phyloP scores from a whole-genome alignment of 2,888 invertebrate genomes.

The Hirtodrosophila trivittata region DNA sequence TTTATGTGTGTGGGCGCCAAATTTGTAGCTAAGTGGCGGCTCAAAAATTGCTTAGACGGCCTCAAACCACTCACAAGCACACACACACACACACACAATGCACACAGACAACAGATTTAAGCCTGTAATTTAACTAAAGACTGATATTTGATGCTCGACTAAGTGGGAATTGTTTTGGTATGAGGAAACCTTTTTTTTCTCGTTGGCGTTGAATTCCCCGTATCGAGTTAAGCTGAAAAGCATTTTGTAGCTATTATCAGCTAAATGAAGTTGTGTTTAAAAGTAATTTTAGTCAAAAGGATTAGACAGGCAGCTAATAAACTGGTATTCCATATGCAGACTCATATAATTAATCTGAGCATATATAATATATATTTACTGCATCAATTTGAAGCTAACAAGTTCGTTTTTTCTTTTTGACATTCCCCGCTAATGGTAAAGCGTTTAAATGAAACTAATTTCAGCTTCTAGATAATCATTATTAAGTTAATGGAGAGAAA shows the following conservation, averaged over 20 bases:
- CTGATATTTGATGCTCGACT: slow-evolving; percentile 62
- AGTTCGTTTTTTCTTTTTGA: no score
- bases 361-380: no score
- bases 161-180: slow-evolving; percentile 55
- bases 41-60: slow-evolving; percentile 57
- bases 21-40: slow-evolving; percentile 42
- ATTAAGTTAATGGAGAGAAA: slow-evolving; percentile 2
- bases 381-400: no score
- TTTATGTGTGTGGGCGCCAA: slow-evolving; percentile 68
- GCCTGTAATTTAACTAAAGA: slow-evolving; percentile 72
- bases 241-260: slow-evolving; percentile 40
- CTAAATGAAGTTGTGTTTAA: slow-evolving; percentile 48
- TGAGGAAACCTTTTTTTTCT: slow-evolving; percentile 3
- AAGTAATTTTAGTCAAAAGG: background rate
- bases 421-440: background rate
- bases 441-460: slow-evolving; percentile 11
- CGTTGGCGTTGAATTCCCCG: slow-evolving; percentile 9
- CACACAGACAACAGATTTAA: slow-evolving; percentile 20
- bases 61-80: background rate
- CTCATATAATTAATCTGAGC: no score
- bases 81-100: slow-evolving; percentile 12
- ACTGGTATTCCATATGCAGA: background rate
- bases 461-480: slow-evolving; percentile 1
- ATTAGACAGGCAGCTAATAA: slow-evolving; percentile 3
- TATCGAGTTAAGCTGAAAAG: background rate